A percentile compares a stretch with the other conserved stretches of the same genome.
Evolutionary conservation across 2,888 invertebrate genomes (phyloP).

Genomic region (Metopia argyrocephala): DNA sequence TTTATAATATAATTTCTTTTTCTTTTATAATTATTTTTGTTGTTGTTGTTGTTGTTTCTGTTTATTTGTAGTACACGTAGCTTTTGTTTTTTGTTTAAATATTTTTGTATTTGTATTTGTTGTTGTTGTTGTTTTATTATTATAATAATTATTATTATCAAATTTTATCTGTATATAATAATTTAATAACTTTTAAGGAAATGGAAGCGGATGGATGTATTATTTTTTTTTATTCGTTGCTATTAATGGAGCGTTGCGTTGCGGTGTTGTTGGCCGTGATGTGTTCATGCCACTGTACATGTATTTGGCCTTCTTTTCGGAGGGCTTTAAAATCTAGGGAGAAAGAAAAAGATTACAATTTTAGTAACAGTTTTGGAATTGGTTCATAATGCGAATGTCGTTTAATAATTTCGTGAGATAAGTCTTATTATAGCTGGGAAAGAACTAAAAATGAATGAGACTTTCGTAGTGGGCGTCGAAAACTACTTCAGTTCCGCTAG

Average conservation of each 20-base stretch:
- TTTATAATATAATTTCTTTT: no score
- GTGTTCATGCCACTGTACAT: constrained; percentile 95
- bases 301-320: constrained; percentile 99
- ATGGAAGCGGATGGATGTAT: constrained; percentile 78
- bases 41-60: constrained; percentile 21
- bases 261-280: constrained; percentile 91
- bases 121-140: constrained; percentile 62
- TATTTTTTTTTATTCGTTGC: constrained; percentile 79
- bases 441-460: no score
- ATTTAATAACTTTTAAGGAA: constrained; percentile 76
- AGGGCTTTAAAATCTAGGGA: constrained; percentile 96
- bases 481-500: no score
- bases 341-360: not conserved
- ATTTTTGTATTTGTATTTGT: constrained; percentile 54
- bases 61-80: constrained; percentile 56
- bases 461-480: no score
- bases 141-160: constrained; percentile 65
- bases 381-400: no score
- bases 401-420: no score
- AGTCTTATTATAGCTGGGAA: no score
- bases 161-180: constrained; percentile 69
- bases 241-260: constrained; percentile 83
- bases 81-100: constrained; percentile 42
- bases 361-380: no score
- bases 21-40: constrained; percentile 26